phyloP scores from a whole-genome alignment of 2,888 invertebrate species.

The Athetis lepigone region DNA sequence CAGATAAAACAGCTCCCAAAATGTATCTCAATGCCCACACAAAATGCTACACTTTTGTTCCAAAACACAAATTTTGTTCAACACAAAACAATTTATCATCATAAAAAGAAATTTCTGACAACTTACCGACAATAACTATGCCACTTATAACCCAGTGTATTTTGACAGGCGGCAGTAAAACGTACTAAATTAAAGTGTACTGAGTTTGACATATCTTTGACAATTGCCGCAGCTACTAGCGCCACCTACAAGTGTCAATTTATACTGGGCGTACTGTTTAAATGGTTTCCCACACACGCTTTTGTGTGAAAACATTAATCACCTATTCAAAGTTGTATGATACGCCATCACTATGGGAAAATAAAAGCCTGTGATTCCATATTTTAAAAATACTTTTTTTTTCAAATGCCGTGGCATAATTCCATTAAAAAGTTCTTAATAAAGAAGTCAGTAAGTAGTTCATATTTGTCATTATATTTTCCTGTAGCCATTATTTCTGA shows the following conservation, averaged over 20 bases:
- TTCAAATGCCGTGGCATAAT: conserved; percentile 16
- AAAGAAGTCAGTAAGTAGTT: conserved; percentile 1
- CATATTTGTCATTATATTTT: conserved; percentile 6
- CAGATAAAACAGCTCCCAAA: conserved; percentile 38
- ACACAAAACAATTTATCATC: conserved; percentile 45
- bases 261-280: conserved; percentile 22
- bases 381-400: conserved; percentile 17
- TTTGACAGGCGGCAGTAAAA: not conserved
- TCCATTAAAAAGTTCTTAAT: conserved; percentile 30
- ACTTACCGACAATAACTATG: conserved; percentile 21
- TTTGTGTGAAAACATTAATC: conserved; percentile 62
- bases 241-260: not conserved
- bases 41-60: conserved; percentile 33
- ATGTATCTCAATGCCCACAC: conserved; percentile 37
- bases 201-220: conserved; percentile 14
- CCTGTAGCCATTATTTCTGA: conserved; percentile 8
- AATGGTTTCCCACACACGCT: conserved; percentile 53
- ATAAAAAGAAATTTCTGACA: conserved; percentile 56
- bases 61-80: conserved; percentile 39
- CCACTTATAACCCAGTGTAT: not conserved
- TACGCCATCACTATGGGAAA: conserved; percentile 55
- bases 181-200: conserved; percentile 13
- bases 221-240: conserved; percentile 15
- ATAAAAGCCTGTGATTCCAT: conserved; percentile 27
- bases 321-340: conserved; percentile 59